Base-by-base conservation (phyloP, 2,113 vertebrate species). In the Ramphastos sulfuratus region DNA sequence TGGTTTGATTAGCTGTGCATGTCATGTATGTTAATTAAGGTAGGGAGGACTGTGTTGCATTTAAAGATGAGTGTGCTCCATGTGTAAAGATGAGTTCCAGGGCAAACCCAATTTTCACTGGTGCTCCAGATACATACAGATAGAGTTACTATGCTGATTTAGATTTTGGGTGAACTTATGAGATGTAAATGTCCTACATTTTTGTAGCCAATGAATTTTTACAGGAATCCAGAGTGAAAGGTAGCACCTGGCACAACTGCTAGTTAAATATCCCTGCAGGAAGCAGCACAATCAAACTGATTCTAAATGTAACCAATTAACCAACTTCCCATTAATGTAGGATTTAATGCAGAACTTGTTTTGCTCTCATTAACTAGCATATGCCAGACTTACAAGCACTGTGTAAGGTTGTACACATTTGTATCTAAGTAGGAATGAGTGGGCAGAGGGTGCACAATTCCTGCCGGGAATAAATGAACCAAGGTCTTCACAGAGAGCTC, bases 401-500 rank as follows among this genome's bases (percentile, higher is more conserved):
- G 58, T 75, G 69, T 86, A 88, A 92, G 86, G 65, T 64, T 93
- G 88, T 92, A 84, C 37, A 33, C 56, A 27, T 94, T 96, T 89
- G 78, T 93, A 48, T 48, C 35, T 73, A 16, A 82, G 81, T 54
- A 79, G 86, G 79, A 93, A 84, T 10, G 66, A 92, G 77, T 76
- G 67, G 78, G 86, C 84, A 96, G 94, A 85, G 81, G 78, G 67
- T 73, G 25, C 0, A 0, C 2, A 7, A 46, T 60, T 92, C 89
- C 94, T 92, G 83, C 74, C 63, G 74, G 78, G 75, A 93, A 66
- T 91, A 92, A 96, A 94, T 82, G 91, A 95, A 52, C 71, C 74
- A 89, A 80, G 67, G 75, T 85, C 78, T 67, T 73, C 92, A 42
- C 31, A 4, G 94, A 77, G 92, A 87, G 86, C 67, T 94, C 91